Evolutionary conservation across 37 sponge, comb jelly and placozoan species (phyloP).

Genomic region (Chondrilla cf. caribensis): DNA sequence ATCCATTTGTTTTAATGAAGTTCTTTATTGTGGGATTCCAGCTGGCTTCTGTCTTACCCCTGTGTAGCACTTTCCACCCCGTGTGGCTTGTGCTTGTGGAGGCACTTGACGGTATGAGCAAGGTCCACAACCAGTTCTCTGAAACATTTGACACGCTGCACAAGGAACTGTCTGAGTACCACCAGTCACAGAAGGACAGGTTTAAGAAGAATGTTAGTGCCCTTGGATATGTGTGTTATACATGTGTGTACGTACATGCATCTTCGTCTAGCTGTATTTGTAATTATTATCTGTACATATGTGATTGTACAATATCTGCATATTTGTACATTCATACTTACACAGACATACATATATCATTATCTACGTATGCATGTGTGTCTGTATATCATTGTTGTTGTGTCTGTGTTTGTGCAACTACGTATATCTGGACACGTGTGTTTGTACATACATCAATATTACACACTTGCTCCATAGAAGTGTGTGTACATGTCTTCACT

Average conservation of each 20-base stretch:
- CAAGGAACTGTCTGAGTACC: conserved; percentile 49
- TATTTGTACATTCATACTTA: not conserved
- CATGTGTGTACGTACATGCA: not conserved
- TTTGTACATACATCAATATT: not conserved
- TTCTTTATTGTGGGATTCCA: no score
- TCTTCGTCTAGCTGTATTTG: not conserved
- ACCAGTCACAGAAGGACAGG: conserved; percentile 53
- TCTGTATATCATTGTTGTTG: conserved; percentile 9
- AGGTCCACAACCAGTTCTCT: conserved; percentile 45
- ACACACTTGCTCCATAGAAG: not conserved
- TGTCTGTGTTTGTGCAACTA: not conserved
- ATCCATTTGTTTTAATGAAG: no score
- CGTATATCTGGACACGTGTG: conserved; percentile 15
- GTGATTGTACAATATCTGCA: conserved; percentile 6
- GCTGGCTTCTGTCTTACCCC: no score
- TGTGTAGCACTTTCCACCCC: conserved; percentile 17
- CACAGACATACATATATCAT: not conserved
- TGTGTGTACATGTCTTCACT: no score
- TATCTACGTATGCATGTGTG: conserved; percentile 9
- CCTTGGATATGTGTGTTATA: not conserved
- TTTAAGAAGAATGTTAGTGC: conserved; percentile 30
- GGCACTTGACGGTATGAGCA: conserved; percentile 38
- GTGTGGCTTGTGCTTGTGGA: conserved; percentile 57
- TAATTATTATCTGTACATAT: no score
- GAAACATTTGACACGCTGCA: conserved; percentile 51